Evolutionary conservation across 2,888 invertebrate species (phyloP), one percentile per base, ranked within the genome.

Genomic region (Amphipyra tragopoginis): DNA sequence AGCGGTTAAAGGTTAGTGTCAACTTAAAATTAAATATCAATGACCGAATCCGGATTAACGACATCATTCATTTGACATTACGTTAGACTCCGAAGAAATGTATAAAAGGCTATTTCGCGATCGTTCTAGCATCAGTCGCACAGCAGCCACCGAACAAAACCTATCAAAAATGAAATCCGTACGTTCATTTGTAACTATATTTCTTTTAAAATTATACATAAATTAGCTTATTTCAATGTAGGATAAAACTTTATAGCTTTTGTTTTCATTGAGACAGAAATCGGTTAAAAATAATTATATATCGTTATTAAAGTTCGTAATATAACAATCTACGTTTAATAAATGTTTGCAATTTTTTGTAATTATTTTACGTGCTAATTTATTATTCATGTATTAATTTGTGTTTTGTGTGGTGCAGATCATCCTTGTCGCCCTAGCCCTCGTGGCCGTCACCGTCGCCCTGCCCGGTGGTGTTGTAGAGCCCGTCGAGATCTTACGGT

Each of bases 101-200:
- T 78, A 78, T 76, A 78, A 65, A 74, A 67, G 64, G 56, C 26
- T 36, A 49, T 49, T 52, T 42, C 14, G 11, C 5, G 40, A 44
- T 56, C 11, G 54, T 38, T 45, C 45, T 39, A 48, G 48, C 51
- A 62, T 67, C 67, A 72, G 72, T 72, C 54, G 56, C 67, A 49
- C 39, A 65, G 44, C 75, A 65, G 63, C 62, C 38, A 54, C 61
- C 63, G 62, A 68, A 62, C 52, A 47, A 62, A 54, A 26, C 40
- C 15, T 26, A 61, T 50, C 60, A 49, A 72, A 21, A 53, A 79
- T 79, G 78, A 78, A 79, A 71, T 68, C 67, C 60, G 77, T 75
- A 70, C 53, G 73, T 71, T 15, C 11, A 42, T 34, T 52, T 6
- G 13, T 42, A 4, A 29, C 3, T 4, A 29, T 29, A 4, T 7